These are phyloP conservation scores for Lepidothrix coronata DNA, from an alignment of 2,113 vertebrate species.

Conservation along the genomic window DNA sequence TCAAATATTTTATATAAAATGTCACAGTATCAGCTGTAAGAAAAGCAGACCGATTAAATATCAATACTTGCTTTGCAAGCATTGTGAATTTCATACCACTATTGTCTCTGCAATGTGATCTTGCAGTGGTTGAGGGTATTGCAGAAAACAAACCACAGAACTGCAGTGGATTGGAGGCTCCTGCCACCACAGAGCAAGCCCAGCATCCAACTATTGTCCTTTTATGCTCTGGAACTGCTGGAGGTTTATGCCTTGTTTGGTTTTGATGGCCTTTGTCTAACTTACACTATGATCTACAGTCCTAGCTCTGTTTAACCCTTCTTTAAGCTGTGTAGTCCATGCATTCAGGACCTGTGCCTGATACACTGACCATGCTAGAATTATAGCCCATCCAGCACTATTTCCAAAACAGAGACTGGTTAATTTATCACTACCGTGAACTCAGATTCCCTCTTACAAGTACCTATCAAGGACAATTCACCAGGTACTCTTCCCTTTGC, in stretches of 20 bases:
- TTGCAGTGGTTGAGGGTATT: conserved; percentile 29
- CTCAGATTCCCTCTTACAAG: background rate
- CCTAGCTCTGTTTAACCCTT: conserved; percentile 16
- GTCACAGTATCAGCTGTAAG: conserved; percentile 37
- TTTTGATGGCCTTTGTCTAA: conserved; percentile 44
- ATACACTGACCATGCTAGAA: background rate
- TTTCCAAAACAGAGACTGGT: background rate
- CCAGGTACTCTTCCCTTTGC: background rate
- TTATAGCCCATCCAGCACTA: background rate
- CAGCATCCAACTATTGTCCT: background rate
- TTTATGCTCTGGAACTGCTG: background rate
- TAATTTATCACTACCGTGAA: background rate
- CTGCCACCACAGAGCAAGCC: background rate
- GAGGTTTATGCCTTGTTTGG: background rate
- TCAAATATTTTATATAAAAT: conserved; percentile 42
- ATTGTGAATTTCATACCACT: conserved; percentile 27
- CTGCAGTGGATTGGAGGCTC: background rate
- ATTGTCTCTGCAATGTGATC: conserved; percentile 39
- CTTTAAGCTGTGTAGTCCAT: background rate
- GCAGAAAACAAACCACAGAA: conserved; percentile 30
- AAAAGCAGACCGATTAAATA: conserved; percentile 59
- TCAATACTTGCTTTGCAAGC: conserved; percentile 61
- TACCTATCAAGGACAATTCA: background rate
- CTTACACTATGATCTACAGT: background rate
- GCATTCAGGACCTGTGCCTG: background rate